These are phyloP conservation scores for Drosophila vallismaia DNA, from an alignment of 2,888 invertebrate species.

Conservation along the genomic window DNA sequence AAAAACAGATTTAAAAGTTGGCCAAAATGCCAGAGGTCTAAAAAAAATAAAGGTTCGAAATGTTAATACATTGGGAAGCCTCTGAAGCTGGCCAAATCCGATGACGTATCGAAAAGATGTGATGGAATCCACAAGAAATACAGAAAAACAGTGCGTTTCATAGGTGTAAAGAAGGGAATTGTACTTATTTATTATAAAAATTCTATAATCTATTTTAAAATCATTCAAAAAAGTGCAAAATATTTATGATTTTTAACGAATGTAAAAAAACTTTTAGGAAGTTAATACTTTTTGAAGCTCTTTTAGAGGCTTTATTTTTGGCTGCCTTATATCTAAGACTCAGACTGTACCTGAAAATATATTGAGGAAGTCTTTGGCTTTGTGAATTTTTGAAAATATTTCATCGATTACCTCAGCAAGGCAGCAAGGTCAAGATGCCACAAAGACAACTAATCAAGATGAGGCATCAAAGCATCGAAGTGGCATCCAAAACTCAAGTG, in stretches of 20 bases:
- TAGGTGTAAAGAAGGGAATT: neutral
- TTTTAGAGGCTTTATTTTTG: neutral
- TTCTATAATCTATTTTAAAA: no score
- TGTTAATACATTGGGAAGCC: conserved; percentile 26
- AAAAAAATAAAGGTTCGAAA: conserved; percentile 34
- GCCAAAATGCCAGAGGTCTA: conserved; percentile 57
- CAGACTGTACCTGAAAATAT: conserved; percentile 19
- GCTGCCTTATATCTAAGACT: neutral
- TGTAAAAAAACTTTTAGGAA: no score
- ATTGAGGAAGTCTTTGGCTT: conserved; percentile 54
- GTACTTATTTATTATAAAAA: no score
- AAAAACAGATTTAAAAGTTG: conserved; percentile 49
- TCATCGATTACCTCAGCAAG: conserved; percentile 41
- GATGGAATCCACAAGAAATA: conserved; percentile 44
- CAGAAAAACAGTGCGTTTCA: conserved; percentile 8
- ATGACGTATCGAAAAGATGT: conserved; percentile 60
- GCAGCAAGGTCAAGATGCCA: conserved; percentile 62
- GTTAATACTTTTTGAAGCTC: no score
- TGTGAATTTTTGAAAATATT: conserved; percentile 37
- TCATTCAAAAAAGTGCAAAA: neutral
- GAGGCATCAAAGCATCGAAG: neutral
- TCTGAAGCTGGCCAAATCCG: conserved; percentile 30
- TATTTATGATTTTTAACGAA: no score
- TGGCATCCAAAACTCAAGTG: conserved; percentile 21
- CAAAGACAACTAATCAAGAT: conserved; percentile 69